Conservation (phyloP, 2,888 invertebrate genomes). For the Hermaeophaga mercurialis region DNA sequence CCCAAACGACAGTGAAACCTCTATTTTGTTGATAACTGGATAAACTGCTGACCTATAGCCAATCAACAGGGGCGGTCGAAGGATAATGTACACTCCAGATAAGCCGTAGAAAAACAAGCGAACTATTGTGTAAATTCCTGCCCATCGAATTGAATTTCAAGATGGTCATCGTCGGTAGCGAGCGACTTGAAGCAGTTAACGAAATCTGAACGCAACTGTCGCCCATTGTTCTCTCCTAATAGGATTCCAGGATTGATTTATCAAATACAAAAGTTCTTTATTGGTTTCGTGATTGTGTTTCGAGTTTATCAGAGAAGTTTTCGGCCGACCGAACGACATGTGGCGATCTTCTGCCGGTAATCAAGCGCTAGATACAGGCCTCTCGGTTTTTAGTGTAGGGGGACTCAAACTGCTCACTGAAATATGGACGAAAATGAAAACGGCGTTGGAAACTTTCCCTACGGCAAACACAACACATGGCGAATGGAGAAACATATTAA, state of each 20-base stretch:
- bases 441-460: constrained; percentile 35
- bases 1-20: too few species aligned
- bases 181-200: constrained; percentile 38
- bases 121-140: constrained; percentile 37
- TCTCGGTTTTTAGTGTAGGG: constrained; percentile 19
- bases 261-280: constrained; percentile 55
- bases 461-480: constrained; percentile 29
- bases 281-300: constrained; percentile 53
- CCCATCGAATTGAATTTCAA: constrained; percentile 36
- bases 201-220: constrained; percentile 48
- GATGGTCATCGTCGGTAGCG: constrained; percentile 25
- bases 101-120: constrained; percentile 37
- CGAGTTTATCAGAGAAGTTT: constrained; percentile 48
- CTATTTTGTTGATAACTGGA: constrained; percentile 26
- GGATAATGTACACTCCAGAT: constrained; percentile 38
- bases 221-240: constrained; percentile 47
- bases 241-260: constrained; percentile 51
- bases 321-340: constrained; percentile 41
- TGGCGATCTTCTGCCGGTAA: constrained; percentile 46
- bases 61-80: constrained; percentile 34
- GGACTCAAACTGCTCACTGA: constrained; percentile 18
- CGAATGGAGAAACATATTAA: constrained; percentile 52
- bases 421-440: constrained; percentile 32
- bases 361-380: constrained; percentile 33
- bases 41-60: constrained; percentile 35